Conservation (phyloP, 2,797 vertebrate species). For the Megaceryle alcyon region DNA sequence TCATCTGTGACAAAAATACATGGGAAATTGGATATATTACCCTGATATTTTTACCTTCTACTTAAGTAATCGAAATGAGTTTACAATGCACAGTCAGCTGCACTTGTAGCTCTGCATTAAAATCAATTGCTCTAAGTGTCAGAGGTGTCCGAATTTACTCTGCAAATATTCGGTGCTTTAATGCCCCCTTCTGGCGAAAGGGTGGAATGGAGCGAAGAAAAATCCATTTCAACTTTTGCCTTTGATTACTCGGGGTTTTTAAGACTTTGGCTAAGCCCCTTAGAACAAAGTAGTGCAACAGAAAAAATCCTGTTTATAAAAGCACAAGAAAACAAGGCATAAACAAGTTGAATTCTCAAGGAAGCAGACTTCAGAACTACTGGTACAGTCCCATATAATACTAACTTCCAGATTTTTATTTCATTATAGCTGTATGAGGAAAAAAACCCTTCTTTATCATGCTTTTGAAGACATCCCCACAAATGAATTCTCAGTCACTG, state of each 20-base stretch:
- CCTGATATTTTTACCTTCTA: neutral
- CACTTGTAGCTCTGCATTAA: neutral
- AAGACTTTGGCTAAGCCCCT: neutral
- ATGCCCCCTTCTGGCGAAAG: constrained; percentile 56
- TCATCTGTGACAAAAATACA: neutral
- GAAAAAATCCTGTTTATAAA: neutral
- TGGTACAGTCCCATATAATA: neutral
- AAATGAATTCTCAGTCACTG: neutral
- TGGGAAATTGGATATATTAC: neutral
- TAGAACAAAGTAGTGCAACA: neutral
- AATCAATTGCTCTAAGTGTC: neutral
- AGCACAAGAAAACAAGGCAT: neutral
- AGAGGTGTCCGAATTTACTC: neutral
- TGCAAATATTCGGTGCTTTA: neutral
- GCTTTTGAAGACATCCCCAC: neutral
- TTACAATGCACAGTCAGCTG: neutral
- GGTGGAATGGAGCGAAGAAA: neutral
- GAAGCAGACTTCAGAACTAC: neutral
- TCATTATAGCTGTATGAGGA: neutral
- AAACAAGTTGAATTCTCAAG: neutral
- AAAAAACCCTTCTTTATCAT: neutral
- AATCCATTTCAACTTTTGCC: neutral
- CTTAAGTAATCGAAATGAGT: neutral
- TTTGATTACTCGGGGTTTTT: neutral
- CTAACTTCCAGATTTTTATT: neutral